These are phyloP conservation scores for Laodelphax striatellus DNA, from an alignment of 1,140 invertebrate genomes.

Conservation along the genomic window DNA sequence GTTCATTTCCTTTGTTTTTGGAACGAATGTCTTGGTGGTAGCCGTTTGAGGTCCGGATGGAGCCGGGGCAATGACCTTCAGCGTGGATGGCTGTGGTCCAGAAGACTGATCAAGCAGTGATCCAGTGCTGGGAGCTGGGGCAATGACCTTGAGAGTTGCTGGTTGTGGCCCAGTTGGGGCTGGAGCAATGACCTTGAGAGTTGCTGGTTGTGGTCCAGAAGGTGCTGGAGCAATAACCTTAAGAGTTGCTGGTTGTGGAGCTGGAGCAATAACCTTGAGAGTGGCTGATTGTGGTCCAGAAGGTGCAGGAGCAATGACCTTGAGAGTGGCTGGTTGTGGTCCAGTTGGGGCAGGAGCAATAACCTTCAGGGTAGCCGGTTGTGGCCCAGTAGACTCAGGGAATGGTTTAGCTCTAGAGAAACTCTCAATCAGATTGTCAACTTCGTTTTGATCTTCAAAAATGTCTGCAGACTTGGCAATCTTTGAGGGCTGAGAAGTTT, in stretches of 20 bases:
- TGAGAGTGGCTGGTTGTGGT: slow-evolving; percentile 7
- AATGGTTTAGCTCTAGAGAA: background rate
- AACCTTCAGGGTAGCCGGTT: background rate
- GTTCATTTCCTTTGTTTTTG: slow-evolving; percentile 84
- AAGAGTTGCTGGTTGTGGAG: slow-evolving; percentile 3
- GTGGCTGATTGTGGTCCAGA: background rate
- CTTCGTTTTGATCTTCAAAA: background rate
- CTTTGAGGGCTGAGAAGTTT: too few relatives aligned
- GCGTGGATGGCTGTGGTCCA: slow-evolving; percentile 26
- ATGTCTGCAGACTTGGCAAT: too few relatives aligned
- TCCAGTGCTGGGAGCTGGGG: too few relatives aligned
- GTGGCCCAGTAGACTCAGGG: background rate
- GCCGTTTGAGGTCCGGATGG: slow-evolving; percentile 43
- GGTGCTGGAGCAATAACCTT: too few relatives aligned
- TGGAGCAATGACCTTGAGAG: background rate
- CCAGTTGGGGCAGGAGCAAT: too few relatives aligned
- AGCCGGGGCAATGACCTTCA: slow-evolving; percentile 34
- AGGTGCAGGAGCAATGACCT: slow-evolving; percentile 33
- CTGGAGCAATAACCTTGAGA: too few relatives aligned
- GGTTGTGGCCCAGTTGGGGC: background rate
- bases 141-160: background rate
- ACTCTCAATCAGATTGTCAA: background rate
- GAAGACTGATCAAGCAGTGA: background rate
- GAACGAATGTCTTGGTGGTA: slow-evolving; percentile 67
- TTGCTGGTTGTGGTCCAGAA: slow-evolving; percentile 1